Base-by-base conservation (phyloP, 2,888 invertebrate genomes). In the Teleiodes luculella region DNA sequence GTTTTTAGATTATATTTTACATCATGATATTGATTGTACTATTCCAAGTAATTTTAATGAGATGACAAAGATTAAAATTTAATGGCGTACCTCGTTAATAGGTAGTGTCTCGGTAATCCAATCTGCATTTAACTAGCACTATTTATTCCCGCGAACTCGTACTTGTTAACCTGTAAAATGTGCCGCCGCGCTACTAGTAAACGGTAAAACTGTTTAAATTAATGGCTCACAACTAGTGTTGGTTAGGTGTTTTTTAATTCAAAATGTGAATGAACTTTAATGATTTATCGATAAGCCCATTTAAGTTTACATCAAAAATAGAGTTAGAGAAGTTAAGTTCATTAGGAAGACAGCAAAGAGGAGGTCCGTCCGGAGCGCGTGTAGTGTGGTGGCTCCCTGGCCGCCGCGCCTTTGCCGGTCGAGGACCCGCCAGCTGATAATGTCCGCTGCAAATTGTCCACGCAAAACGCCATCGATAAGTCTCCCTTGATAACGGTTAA, bases 401-500 rank as follows among this genome's bases (percentile, higher is more conserved):
- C 6, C 43, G 43, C 6, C 24, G 13, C 13, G 20, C 51, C 41
- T 20, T 16, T 20, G 35, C 37, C 16, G 14, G 5, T 2, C 20
- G 16, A 39, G 8, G 39, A 18, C 39, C 39, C 39, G 37, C 39
- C 8, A 60, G 57, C 60, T 61, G 64, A 61, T 60, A 59, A 61
- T 64, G 56, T 49, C 14, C 54, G 56, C 57, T 52, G 69, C 66
- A 75, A 75, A 77, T 76, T 72, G 76, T 77, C 70, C 70, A 62
- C 68, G 58, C 59, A 60, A 60, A 57, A 61, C 54, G 46, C 59
- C 60, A 59, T 63, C 70, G 68, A 77, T 76, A 80, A 77, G 66
- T 59, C 64, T 56, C 70, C 61, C 67, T 77, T 80, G 82, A 86
- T 86, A 83, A 81, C 76, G 64, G 72, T 74, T 88, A 88, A 88